Conservation (phyloP, 2,888 invertebrate species). For the Catonia carolina region DNA sequence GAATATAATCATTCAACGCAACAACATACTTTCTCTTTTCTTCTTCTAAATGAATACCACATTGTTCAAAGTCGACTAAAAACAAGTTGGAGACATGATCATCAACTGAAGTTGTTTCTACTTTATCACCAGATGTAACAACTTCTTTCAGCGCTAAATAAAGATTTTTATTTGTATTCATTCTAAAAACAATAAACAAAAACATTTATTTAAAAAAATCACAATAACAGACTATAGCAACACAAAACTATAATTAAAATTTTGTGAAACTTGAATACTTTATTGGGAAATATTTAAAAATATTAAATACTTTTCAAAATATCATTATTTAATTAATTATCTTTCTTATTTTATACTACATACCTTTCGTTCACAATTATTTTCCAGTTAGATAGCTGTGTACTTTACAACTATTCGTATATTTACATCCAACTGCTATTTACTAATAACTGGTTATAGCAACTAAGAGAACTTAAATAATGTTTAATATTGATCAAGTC, state of each 20-base stretch:
- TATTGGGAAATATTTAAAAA: background rate
- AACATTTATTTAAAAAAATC: no score
- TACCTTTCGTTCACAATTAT: no score
- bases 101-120: slow-evolving; percentile 64
- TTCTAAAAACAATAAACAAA: slow-evolving; percentile 48
- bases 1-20: slow-evolving; percentile 74
- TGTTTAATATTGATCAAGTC: no score
- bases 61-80: slow-evolving; percentile 94
- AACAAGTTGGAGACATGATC: slow-evolving; percentile 81
- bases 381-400: no score
- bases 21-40: slow-evolving; percentile 68
- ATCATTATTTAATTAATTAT: no score
- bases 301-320: no score
- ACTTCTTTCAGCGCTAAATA: slow-evolving; percentile 71
- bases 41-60: slow-evolving; percentile 89
- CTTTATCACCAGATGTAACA: slow-evolving; percentile 60
- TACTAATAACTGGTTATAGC: no score
- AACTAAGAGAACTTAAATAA: no score
- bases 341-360: no score
- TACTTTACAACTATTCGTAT: no score
- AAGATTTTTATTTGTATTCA: slow-evolving; percentile 84
- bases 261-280: background rate
- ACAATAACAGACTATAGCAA: background rate
- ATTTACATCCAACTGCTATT: no score
- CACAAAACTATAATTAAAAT: background rate